phyloP scores from a whole-genome alignment of 2,888 invertebrate genomes.

The Gibbula magus region DNA sequence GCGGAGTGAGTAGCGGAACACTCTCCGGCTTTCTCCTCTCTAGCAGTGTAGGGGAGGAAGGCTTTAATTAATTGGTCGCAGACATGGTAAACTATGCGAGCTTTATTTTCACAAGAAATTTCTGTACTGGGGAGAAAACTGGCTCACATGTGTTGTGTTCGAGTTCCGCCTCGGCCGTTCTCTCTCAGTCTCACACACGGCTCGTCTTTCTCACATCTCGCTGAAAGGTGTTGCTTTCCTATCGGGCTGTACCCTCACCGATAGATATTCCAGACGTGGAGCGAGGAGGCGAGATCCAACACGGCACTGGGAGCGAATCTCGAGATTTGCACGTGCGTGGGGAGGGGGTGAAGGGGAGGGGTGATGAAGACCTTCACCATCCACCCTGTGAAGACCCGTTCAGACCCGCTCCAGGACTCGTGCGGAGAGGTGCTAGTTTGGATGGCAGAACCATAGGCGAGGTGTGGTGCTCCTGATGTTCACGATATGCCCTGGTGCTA shows the following conservation, averaged over 20 bases:
- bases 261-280: constrained; percentile 14
- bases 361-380: no score
- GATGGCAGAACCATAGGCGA: not conserved
- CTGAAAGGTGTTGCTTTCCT: constrained; percentile 18
- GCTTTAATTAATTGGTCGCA: constrained; percentile 31
- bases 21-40: constrained; percentile 3
- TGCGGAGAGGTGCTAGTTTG: not conserved
- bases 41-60: not conserved
- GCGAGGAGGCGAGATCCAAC: not conserved
- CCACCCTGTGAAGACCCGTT: not conserved
- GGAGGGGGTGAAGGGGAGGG: not conserved
- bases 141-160: not conserved
- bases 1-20: not conserved
- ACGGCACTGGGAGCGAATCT: not conserved
- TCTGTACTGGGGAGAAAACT: constrained; percentile 22
- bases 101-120: constrained; percentile 40
- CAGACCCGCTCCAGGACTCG: not conserved
- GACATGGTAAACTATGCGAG: constrained; percentile 30
- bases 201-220: constrained; percentile 1
- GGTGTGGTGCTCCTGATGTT: constrained; percentile 23
- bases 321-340: not conserved
- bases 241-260: not conserved
- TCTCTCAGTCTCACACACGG: not conserved
- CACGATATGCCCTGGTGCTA: constrained; percentile 16
- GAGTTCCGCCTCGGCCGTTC: not conserved